A percentile compares a stretch with the other conserved stretches of the same genome.
These are phyloP conservation scores for Conops quadrifasciatus DNA, from an alignment of 2,888 invertebrate species.

Conservation along the genomic window DNA sequence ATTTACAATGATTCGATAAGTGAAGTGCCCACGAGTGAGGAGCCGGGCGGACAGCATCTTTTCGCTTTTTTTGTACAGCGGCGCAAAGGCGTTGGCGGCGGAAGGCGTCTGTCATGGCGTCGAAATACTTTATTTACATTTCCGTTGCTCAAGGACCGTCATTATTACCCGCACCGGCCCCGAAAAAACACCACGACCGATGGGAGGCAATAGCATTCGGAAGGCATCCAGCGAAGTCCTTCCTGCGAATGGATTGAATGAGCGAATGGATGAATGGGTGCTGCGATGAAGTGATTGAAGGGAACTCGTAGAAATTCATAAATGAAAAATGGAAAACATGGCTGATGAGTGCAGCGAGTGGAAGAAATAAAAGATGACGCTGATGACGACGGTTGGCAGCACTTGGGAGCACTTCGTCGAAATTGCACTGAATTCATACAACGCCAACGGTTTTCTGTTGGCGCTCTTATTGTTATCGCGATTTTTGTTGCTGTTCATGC, in stretches of 20 bases:
- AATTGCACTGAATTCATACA: conserved; percentile 36
- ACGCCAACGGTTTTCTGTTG: conserved; percentile 11
- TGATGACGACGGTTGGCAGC: conserved; percentile 13
- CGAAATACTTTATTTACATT: conserved; percentile 47
- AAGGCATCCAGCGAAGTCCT: conserved; percentile 17
- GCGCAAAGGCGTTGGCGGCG: conserved; percentile 34
- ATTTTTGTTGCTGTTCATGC: conserved; percentile 18
- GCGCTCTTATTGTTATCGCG: not conserved
- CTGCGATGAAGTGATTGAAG: conserved; percentile 11
- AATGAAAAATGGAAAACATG: conserved; percentile 11
- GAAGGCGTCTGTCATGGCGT: conserved; percentile 36
- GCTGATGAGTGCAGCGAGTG: conserved; percentile 24
- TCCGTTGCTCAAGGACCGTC: conserved; percentile 26
- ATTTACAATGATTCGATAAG: conserved; percentile 34
- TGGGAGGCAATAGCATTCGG: conserved; percentile 10
- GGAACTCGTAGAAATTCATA: not conserved
- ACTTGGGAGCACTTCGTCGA: conserved; percentile 40
- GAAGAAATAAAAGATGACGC: conserved; percentile 30
- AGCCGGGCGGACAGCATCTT: conserved; percentile 13
- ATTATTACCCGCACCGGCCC: no score
- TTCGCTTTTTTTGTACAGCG: conserved; percentile 28
- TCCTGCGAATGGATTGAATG: not conserved
- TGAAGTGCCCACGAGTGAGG: not conserved
- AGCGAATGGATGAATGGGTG: conserved; percentile 11
- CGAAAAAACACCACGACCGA: conserved; percentile 14